Evolutionary conservation across 2,113 vertebrate genomes (phyloP), one percentile per base, ranked within the genome.

Genomic region (Nannobrachium achirus): DNA sequence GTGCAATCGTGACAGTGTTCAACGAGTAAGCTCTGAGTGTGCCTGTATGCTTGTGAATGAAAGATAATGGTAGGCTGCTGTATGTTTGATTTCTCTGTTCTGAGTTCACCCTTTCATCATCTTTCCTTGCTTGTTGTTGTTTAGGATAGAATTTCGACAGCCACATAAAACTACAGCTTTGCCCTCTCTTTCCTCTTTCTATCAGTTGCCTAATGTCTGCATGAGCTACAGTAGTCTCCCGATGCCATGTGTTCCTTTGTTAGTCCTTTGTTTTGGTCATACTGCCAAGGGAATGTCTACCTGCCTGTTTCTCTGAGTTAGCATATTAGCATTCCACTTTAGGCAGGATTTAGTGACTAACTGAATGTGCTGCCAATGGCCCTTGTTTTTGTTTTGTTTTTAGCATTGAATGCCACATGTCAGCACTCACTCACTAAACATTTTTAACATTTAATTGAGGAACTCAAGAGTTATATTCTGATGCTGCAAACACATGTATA

Each of bases 271-370:
- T 79, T 87, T 84, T 65, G 71, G 75, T 77, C 70, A 64, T n/a
- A 67, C 4, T 73, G 86, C 81, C 76, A 71, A 69, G 74, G 44
- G 64, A 81, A 85, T 85, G 84, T 89, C 89, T 87, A 85, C 83
- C 87, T 89, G 84, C 87, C 87, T 88, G 86, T 84, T 88, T 85
- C 85, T 88, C 82, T 85, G 83, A 91, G 89, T 80, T 82, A 75
- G 76, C 73, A 59, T 50, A 75, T 19, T 55, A 71, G 66, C 72
- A 63, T 75, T 56, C 67, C 76, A 76, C 62, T 15, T 7, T 14
- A 48, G 55, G 71, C 66, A 70, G 59, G 68, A 68, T 39, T 73
- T 66, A 71, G 61, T 66, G 72, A 81, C 71, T 76, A 62, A 69
- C 62, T 59, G 69, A 88, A 81, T 79, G 82, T 81, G 82, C 75